Conservation (phyloP, 2,113 vertebrate species). For the Telmatochromis sp. region DNA sequence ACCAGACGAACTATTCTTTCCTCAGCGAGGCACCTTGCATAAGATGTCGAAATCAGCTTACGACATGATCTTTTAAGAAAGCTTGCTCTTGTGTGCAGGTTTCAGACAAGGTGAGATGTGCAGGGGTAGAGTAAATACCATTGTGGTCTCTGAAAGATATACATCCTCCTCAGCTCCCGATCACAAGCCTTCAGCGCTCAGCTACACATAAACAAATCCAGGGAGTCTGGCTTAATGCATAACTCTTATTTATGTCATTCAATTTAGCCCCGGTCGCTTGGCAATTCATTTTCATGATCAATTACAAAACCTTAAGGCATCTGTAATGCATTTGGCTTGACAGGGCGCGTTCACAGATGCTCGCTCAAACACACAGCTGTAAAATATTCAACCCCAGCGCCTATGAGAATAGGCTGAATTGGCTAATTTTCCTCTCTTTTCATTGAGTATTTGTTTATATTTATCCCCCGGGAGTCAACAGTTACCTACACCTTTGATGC, state of each 20-base stretch:
- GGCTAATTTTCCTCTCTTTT: conserved; percentile 37
- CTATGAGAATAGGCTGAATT: conserved; percentile 9
- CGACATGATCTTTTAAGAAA: conserved; percentile 56
- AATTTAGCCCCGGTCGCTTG: conserved; percentile 61
- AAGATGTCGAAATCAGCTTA: conserved; percentile 63
- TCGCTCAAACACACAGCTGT: conserved; percentile 7
- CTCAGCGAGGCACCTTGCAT: conserved; percentile 49
- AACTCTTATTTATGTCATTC: conserved; percentile 73
- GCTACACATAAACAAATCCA: conserved; percentile 54
- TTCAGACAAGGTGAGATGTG: conserved; percentile 35
- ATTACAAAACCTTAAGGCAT: conserved; percentile 70
- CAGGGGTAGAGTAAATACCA: background rate
- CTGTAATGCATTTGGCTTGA: conserved; percentile 59
- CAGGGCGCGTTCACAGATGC: conserved; percentile 24
- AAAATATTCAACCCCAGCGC: conserved; percentile 28
- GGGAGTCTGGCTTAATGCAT: conserved; percentile 41
- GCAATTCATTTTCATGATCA: conserved; percentile 75
- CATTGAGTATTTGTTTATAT: conserved; percentile 37
- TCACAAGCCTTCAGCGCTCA: background rate
- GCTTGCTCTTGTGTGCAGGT: conserved; percentile 25
- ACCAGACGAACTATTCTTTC: conserved; percentile 34
- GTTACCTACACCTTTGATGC: conserved; percentile 58
- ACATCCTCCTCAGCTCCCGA: background rate
- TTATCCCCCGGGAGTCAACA: conserved; percentile 29
- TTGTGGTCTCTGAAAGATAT: conserved; percentile 40